Evolutionary conservation across 2,888 invertebrate genomes (phyloP), one percentile per base, ranked within the genome.

Genomic region (Synanthedon vespiformis): DNA sequence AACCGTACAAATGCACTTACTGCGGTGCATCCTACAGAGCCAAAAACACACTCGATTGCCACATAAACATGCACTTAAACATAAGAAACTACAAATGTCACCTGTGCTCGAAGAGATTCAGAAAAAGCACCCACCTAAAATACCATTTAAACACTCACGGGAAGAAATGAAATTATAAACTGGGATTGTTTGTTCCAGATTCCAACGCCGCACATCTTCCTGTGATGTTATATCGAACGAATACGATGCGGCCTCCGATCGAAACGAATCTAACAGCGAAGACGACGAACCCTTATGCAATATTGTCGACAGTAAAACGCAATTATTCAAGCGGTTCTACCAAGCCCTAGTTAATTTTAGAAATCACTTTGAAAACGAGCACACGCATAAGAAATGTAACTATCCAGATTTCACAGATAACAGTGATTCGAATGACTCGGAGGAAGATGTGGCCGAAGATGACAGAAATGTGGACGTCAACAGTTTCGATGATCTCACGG

Each of bases 161-260:
- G 61, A 58, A 41, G 56, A 63, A 55, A 54, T 57, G 55, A 58
- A 34, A 64, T 62, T 77, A 18, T 18, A 76, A 78, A 22, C 63
- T 55, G 58, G 57, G 60, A 61, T 72, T 75, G 56, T 81, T 77
- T 83, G 80, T 83, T 82, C 69, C 83, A 83, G 82, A 72, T 73
- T 44, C n/a, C 44, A 44, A 48, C 5, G 16, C 12, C 13, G 18
- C 22, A 0, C 18, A 13, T 8, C 12, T 3, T 16, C 8, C 18
- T 6, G 10, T 12, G 12, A 16, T 16, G 48, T 18, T 22, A 16
- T 16, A 13, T 8, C 8, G 18, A 16, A 10, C 6, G 48, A 16
- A 16, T 18, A 14, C 22, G 18, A 48, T 16, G 12, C 12, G 13
- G 16, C 12, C 12, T 16, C 48, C 12, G 48, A 48, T 11, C 44